Conservation (phyloP, 1,140 invertebrate genomes). For the Monochamus saltuarius region DNA sequence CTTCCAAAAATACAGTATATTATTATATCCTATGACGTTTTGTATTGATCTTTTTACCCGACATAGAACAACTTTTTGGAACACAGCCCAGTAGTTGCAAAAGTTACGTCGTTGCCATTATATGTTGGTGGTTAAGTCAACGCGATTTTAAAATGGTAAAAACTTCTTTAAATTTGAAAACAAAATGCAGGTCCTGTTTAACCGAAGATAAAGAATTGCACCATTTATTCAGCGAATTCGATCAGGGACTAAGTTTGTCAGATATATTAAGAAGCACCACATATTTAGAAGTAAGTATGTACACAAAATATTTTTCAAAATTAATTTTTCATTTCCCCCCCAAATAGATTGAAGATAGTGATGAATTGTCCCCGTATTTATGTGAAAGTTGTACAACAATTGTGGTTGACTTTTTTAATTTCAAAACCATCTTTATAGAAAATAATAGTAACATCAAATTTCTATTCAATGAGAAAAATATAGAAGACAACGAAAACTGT, state of each 20-base stretch:
- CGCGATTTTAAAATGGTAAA: no score
- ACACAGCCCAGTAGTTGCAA: constrained; percentile 44
- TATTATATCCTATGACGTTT: no score
- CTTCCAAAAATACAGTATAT: no score
- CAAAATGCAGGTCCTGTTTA: not conserved
- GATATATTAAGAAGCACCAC: constrained; percentile 6
- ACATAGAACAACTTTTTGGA: no score
- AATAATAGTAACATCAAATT: constrained; percentile 9
- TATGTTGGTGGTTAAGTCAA: no score
- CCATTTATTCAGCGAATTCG: constrained; percentile 2
- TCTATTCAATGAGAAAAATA: constrained; percentile 12
- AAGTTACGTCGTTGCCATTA: no score
- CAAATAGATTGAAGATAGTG: constrained; percentile 9
- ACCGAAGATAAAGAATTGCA: not conserved
- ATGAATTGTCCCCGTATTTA: not conserved
- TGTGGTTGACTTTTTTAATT: constrained; percentile 11
- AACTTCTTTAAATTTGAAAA: no score
- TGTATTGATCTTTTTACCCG: no score
- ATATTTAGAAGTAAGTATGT: constrained; percentile 9
- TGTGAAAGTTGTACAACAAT: constrained; percentile 9
- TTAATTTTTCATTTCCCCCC: constrained; percentile 1
- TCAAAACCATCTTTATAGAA: not conserved
- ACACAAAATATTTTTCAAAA: not conserved
- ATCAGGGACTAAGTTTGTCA: constrained; percentile 4
- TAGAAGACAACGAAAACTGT: constrained; percentile 15